Evolutionary conservation across 2,888 invertebrate species (phyloP).

Genomic region (Eupithecia insigniata): DNA sequence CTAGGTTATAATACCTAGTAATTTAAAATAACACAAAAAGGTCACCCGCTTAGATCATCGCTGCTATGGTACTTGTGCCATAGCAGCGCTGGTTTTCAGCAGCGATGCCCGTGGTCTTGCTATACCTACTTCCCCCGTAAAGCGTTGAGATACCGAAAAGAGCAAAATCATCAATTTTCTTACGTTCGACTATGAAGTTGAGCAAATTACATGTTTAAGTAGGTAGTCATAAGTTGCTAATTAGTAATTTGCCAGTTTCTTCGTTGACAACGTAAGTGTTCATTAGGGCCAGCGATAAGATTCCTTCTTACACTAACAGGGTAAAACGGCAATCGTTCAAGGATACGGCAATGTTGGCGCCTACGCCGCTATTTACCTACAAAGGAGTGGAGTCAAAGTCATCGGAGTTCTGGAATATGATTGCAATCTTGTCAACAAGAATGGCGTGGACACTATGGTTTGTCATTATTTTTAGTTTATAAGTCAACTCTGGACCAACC

Average conservation of each 20-base stretch:
- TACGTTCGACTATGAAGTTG: no score
- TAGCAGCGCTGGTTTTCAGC: no score
- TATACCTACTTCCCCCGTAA: no score
- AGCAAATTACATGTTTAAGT: no score
- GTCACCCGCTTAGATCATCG: no score
- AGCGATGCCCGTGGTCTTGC: no score
- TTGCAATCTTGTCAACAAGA: constrained; percentile 85
- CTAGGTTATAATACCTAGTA: no score
- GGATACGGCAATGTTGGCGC: constrained; percentile 94
- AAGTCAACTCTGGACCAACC: neutral
- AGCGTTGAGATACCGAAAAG: no score
- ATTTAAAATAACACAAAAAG: no score
- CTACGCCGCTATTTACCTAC: constrained; percentile 88
- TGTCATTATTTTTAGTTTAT: neutral
- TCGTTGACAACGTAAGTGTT: neutral
- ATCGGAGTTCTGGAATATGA: constrained; percentile 89
- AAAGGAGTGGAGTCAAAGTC: constrained; percentile 87
- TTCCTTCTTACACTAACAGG: constrained; percentile 46
- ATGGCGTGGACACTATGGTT: constrained; percentile 85
- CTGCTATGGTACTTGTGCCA: no score
- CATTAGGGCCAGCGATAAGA: neutral
- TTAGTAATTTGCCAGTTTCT: neutral
- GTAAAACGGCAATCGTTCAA: constrained; percentile 91
- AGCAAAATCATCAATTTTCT: no score
- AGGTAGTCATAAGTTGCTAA: no score